phyloP scores from a whole-genome alignment of 2,888 invertebrate genomes.

The Entomobrya proxima region DNA sequence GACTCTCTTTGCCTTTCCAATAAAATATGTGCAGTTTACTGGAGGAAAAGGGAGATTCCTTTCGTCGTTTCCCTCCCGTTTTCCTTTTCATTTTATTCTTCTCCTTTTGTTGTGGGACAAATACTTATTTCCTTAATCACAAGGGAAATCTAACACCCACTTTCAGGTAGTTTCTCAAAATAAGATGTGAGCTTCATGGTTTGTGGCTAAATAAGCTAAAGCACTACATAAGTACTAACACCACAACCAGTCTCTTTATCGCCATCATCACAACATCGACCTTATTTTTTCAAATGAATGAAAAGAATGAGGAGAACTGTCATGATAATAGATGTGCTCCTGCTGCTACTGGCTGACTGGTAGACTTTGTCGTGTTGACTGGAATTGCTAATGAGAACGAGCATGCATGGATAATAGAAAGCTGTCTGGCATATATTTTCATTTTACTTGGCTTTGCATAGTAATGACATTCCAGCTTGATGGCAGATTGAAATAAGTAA shows the following conservation, averaged over 20 bases:
- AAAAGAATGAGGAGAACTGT: neutral
- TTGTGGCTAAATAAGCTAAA: slow-evolving; percentile 37
- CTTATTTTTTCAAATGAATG: slow-evolving; percentile 24
- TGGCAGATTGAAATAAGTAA: slow-evolving; percentile 5
- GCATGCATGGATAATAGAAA: neutral
- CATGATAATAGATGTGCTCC: slow-evolving; percentile 2
- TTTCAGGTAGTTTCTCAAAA: slow-evolving; percentile 43
- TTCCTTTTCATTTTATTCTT: slow-evolving; percentile 33
- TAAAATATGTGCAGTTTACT: slow-evolving; percentile 62
- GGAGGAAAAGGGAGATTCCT: slow-evolving; percentile 3
- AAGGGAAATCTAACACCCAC: slow-evolving; percentile 66
- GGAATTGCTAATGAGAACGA: slow-evolving; percentile 23
- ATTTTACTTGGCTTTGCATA: slow-evolving; percentile 20
- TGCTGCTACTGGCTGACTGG: neutral
- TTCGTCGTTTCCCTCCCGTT: neutral
- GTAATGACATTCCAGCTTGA: neutral
- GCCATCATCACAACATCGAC: slow-evolving; percentile 18
- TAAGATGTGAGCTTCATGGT: slow-evolving; percentile 34
- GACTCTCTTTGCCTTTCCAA: slow-evolving; percentile 53
- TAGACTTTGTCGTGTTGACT: neutral
- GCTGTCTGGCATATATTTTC: neutral
- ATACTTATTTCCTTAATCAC: slow-evolving; percentile 67
- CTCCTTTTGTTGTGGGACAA: slow-evolving; percentile 62
- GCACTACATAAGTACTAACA: too few relatives aligned
- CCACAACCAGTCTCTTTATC: too few relatives aligned